Evolutionary conservation across 2,888 invertebrate genomes (phyloP), one percentile per base, ranked within the genome.

Genomic region (Noctuana brunneofusca): DNA sequence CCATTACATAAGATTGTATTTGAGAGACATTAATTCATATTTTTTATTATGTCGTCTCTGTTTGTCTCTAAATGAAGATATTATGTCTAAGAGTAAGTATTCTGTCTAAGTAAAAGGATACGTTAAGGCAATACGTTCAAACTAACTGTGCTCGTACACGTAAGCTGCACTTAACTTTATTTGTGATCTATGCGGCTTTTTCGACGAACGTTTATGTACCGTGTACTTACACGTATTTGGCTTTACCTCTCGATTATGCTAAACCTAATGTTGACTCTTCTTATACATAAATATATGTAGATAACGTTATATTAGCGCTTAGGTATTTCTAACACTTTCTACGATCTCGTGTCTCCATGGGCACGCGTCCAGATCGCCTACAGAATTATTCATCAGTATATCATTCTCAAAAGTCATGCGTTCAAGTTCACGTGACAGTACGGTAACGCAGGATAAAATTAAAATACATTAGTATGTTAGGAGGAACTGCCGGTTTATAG

Each of bases 381-480:
- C 55, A 18, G 55, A 24, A 24, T 55, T 55, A 55, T 55, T 55
- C 41, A 41, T 41, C 38, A 9, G 54, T 55, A 16, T 32, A 41
- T 55, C 24, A 55, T 53, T 24, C 20, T 3, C 24, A 12, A 43
- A 27, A 55, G 55, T 55, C 55, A 55, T 55, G 43, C 20, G 43
- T 43, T 55, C 11, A 55, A 14, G 27, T 55, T 55, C 55, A 55
- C 55, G 55, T 55, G 55, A 55, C 52, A 52, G n/a, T n/a, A 32
- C 27, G 22, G 20, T 24, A 22, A 12, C 12, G 48, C 48, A 24
- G 24, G 48, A 48, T 49, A 49, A 49, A 49, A 27, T 24, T 49
- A 49, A 49, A 49, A n/a, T 49, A 49, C 14, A 22, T 12, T 2
- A 2, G 16, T 1, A 22, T 20, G 41, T 41, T 41, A 16, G 16